phyloP scores from a whole-genome alignment of 1,140 invertebrate species.

The Achroia grisella region DNA sequence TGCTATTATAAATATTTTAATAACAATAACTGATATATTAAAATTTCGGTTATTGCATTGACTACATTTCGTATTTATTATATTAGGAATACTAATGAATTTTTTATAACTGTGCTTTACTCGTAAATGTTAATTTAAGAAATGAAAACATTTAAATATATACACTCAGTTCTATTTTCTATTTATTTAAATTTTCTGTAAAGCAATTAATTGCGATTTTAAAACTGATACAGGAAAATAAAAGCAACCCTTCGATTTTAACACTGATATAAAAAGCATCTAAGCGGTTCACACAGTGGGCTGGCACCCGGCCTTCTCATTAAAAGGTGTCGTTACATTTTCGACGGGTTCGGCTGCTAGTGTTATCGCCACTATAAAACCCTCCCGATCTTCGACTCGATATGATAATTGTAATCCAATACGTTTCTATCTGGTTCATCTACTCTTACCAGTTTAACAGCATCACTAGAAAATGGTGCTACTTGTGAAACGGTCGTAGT shows the following conservation, averaged over 20 bases:
- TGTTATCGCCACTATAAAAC: conserved; percentile 56
- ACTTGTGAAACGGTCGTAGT: not conserved
- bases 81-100: too few relatives aligned
- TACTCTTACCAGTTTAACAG: conserved; percentile 27
- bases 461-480: not conserved
- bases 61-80: too few relatives aligned
- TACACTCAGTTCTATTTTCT: not conserved
- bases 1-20: too few relatives aligned
- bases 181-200: too few relatives aligned
- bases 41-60: too few relatives aligned
- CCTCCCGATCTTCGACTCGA: conserved; percentile 44
- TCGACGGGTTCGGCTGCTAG: conserved; percentile 42
- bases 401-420: conserved; percentile 66
- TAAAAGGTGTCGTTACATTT: conserved; percentile 57
- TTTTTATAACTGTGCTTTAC: too few relatives aligned
- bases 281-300: conserved; percentile 37
- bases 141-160: conserved; percentile 2
- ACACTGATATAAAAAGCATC: conserved; percentile 33
- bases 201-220: too few relatives aligned
- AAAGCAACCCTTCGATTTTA: conserved; percentile 35
- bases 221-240: conserved; percentile 10
- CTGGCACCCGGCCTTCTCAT: conserved; percentile 40
- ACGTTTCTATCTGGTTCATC: conserved; percentile 43
- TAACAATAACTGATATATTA: too few relatives aligned
- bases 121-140: not conserved